Evolutionary conservation across 2,888 invertebrate species (phyloP), one percentile per base, ranked within the genome.

Genomic region (Andrena haemorrhoa): DNA sequence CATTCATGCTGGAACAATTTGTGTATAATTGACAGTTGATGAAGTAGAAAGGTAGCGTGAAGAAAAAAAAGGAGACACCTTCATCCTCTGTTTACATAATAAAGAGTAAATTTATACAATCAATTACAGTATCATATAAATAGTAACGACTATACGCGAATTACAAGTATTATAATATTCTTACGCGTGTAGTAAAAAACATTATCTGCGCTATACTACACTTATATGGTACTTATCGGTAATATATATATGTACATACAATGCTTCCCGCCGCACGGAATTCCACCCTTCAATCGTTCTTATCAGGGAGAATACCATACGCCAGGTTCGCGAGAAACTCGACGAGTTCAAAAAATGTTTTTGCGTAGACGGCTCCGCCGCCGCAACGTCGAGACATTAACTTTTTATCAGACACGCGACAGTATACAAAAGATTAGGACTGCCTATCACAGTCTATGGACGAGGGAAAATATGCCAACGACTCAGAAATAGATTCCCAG

Each of bases 71-170:
- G 6, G 3, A 35, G 31, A 63, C n/a, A 33, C 12, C 10, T 49
- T 31, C 23, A 7, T 63, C 31, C 83, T 79, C 58, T 61, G 66
- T 90, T 91, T 91, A 88, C 87, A 89, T 91, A 90, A 89, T 91
- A 92, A 91, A 91, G 88, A 84, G 79, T 88, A 86, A 79, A 89
- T 92, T 91, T 91, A 89, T 92, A 92, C 90, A 92, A 90, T 90
- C 83, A 86, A 86, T 89, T 87, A 90, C 87, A 89, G 58, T 88
- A 75, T 85, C 77, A 87, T 88, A 91, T 91, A 92, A 89, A 90
- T 90, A 90, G 87, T 85, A 86, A 85, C 75, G 86, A 85, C 85
- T 87, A 87, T 85, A 76, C 82, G 79, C 84, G 47, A 84, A 73
- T 80, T 86, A 85, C 79, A 83, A 85, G 73, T 82, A 87, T 83